Evolutionary conservation across 2,888 invertebrate species (phyloP).

Genomic region (Teleiodes luculella): DNA sequence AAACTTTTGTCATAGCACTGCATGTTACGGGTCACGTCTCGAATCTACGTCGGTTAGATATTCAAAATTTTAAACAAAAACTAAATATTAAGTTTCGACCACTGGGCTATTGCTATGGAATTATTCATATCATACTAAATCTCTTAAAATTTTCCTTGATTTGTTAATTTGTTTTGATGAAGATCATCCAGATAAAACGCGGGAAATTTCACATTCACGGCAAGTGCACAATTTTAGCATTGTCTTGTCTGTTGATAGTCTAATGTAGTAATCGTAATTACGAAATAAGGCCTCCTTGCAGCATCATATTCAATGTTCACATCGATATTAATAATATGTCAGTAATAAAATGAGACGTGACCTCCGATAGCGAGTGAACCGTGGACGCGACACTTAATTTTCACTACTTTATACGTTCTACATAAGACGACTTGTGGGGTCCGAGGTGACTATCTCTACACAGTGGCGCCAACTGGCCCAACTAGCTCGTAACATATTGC

Average conservation of each 20-base stretch:
- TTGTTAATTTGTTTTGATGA: too few species aligned
- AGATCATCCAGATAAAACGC: too few species aligned
- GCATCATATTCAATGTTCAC: constrained; percentile 67
- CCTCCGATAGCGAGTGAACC: constrained; percentile 66
- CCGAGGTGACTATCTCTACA: constrained; percentile 32
- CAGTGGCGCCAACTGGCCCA: constrained; percentile 52
- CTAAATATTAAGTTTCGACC: too few species aligned
- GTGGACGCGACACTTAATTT: constrained; percentile 69
- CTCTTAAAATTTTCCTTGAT: too few species aligned
- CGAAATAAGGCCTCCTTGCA: constrained; percentile 55
- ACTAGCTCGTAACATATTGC: constrained; percentile 43
- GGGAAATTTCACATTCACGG: too few species aligned
- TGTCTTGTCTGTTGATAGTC: not conserved
- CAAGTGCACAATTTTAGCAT: not conserved
- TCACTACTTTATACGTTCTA: constrained; percentile 71
- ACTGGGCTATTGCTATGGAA: too few species aligned
- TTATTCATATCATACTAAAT: too few species aligned
- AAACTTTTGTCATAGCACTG: too few species aligned
- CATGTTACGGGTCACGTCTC: too few species aligned
- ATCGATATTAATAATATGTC: constrained; percentile 71
- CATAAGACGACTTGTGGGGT: constrained; percentile 69
- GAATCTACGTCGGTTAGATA: too few species aligned
- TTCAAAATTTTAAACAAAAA: too few species aligned
- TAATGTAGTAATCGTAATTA: constrained; percentile 29
- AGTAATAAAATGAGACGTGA: constrained; percentile 71